A percentile compares a stretch with the other conserved stretches of the same genome.
Evolutionary conservation across 1,140 invertebrate species (phyloP).

Genomic region (Drosophila cardini): DNA sequence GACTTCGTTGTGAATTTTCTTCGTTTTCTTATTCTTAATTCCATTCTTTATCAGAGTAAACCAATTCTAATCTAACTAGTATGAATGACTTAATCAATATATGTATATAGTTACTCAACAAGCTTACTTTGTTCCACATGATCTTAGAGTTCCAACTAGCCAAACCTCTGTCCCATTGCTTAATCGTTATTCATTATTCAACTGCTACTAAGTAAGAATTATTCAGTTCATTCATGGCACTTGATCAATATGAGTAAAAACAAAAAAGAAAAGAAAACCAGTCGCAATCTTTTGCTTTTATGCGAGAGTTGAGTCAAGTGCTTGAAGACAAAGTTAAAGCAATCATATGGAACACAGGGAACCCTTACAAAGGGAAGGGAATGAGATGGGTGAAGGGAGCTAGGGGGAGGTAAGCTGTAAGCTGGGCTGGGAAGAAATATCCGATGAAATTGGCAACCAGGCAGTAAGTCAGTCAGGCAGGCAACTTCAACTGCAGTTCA

Average conservation of each 20-base stretch:
- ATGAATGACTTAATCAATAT: too few species aligned
- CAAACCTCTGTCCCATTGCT: not conserved
- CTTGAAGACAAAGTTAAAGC: slow-evolving; percentile 4
- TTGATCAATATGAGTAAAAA: slow-evolving; percentile 3
- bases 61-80: too few species aligned
- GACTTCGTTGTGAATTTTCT: too few species aligned
- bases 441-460: slow-evolving; percentile 33
- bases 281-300: slow-evolving; percentile 7
- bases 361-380: slow-evolving; percentile 6
- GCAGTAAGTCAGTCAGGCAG: slow-evolving; percentile 21
- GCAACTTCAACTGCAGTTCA: slow-evolving; percentile 9
- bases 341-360: slow-evolving; percentile 16
- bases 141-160: not conserved
- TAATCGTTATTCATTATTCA: slow-evolving; percentile 42
- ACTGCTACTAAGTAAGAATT: slow-evolving; percentile 14
- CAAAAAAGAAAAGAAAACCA: slow-evolving; percentile 2
- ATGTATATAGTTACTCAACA: slow-evolving; percentile 3
- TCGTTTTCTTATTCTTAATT: too few species aligned
- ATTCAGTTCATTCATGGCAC: slow-evolving; percentile 11
- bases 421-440: not conserved
- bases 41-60: not conserved
- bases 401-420: not conserved
- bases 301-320: slow-evolving; percentile 31
- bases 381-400: not conserved
- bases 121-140: not conserved